Base-by-base conservation (phyloP, 1,140 invertebrate species). In the Liolophura sinensis region DNA sequence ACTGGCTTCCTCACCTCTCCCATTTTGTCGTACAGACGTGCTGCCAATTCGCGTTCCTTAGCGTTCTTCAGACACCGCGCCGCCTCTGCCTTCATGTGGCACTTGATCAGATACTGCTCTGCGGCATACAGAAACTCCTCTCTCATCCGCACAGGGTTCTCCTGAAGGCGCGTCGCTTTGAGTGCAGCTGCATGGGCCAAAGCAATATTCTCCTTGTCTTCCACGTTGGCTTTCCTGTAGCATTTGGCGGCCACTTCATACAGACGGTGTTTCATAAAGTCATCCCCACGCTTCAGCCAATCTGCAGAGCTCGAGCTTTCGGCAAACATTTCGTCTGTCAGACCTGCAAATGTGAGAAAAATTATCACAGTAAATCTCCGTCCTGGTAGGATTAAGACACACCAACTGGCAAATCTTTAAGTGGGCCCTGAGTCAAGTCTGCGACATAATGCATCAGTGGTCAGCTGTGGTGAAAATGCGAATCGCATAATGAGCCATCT, bases 201-300 rank as follows among this genome's bases (percentile, higher is more conserved):
- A 12, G 78, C 77, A 1, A 79, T 60, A 20, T 73, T 76, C 48
- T 76, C 73, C 60, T 71, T 73, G 12, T 67, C 68, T 16, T 62
- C 46, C 69, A 64, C 47, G 27, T 69, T 58, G 22, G 72, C 74
- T 46, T 69, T 74, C 12, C 61, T 60, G 62, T 75, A 82, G 59
- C 79, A 81, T 60, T 81, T 82, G 9, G 78, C 78, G 31, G 80
- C 80, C 0, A 81, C 73, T 47, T 71, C 67, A 55, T 76, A 82
- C 57, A 80, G 57, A 0, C 62, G 64, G 22, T 77, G 72, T 22
- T 69, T 71, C 73, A 78, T 80, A 57, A 81, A 79, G 12, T 79
- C 74, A 24, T 80, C 76, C 20, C 77, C 81, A 46, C 74, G 61
- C 40, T 68, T 60, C 31, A 70, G 59, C 81, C 81, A 82, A 52